A percentile compares a stretch with the other conserved stretches of the same genome.
Evolutionary conservation across 2,888 invertebrate species (phyloP).

Genomic region (Saturnia pavonia): DNA sequence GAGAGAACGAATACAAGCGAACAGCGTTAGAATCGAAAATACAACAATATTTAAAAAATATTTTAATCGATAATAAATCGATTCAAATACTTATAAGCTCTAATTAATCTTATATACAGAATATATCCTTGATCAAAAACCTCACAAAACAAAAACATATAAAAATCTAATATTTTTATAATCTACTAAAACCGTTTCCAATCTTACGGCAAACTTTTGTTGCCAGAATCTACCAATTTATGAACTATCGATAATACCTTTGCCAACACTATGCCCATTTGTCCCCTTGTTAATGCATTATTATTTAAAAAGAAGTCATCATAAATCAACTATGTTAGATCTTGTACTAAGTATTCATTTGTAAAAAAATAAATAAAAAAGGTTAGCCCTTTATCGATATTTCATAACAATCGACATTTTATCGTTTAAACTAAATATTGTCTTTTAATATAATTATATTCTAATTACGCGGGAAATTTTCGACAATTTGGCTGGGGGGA

Average conservation of each 20-base stretch:
- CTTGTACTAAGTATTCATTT: neutral
- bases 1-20: slow-evolving; percentile 8
- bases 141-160: neutral
- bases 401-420: neutral
- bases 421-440: neutral
- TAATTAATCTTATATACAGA: neutral
- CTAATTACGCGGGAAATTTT: neutral
- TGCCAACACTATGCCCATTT: neutral
- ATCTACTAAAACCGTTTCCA: neutral
- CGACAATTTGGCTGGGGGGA: neutral
- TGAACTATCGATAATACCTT: neutral
- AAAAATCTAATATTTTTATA: neutral
- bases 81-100: neutral
- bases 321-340: neutral
- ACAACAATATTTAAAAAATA: neutral
- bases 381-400: neutral
- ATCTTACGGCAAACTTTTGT: neutral
- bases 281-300: neutral
- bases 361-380: neutral
- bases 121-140: neutral
- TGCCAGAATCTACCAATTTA: neutral
- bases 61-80: neutral
- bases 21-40: neutral
- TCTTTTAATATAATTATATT: slow-evolving; percentile 1
- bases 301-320: neutral